Base-by-base conservation (phyloP, 1,140 invertebrate genomes). In the Eubasilissa regina region DNA sequence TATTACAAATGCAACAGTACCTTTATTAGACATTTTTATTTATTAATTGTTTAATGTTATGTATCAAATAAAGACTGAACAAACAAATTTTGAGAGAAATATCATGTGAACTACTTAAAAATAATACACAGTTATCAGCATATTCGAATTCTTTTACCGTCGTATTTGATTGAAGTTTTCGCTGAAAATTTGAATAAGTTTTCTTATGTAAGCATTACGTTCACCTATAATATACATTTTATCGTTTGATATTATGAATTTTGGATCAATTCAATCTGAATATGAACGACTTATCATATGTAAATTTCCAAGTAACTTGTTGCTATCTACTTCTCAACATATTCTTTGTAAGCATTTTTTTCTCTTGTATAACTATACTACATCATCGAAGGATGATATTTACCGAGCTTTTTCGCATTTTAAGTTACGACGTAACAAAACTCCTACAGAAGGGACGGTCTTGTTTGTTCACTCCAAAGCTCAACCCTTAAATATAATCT, bases 381-480 rank as follows among this genome's bases (percentile, higher is more conserved):
- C 64, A 68, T 68, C 44, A 13, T n/a, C n/a, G 43, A 48, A 35
- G 12, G 43, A 4, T 68, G 44, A 47, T 68, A 47, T 68, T 48
- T 45, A 68, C 43, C 21, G 44, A 8, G 35, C 19, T 43, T 68
- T 68, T 15, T 51, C 11, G n/a, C 48, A 51, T 51, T 51, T n/a
- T 58, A 58, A 17, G 55, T 21, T 17, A 58, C 44, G 48, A 15
- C 10, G 44, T 13, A 35, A 76, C 45, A 25, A 77, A 48, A 45
- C 53, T 1, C 25, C 25, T 15, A 1, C 4, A 44, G 25, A 51
- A 56, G 17, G 19, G 8, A 17, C 43, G 53, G 19, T 44, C 8
- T 8, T 58, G 70, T 58, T 74, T 74, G 53, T 74, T 55, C 70
- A 55, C 43, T 43, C 51, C 21, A 53, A 74, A 74, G 21, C 70